phyloP scores from a whole-genome alignment of 2,888 invertebrate species.

The Noctua janthe region DNA sequence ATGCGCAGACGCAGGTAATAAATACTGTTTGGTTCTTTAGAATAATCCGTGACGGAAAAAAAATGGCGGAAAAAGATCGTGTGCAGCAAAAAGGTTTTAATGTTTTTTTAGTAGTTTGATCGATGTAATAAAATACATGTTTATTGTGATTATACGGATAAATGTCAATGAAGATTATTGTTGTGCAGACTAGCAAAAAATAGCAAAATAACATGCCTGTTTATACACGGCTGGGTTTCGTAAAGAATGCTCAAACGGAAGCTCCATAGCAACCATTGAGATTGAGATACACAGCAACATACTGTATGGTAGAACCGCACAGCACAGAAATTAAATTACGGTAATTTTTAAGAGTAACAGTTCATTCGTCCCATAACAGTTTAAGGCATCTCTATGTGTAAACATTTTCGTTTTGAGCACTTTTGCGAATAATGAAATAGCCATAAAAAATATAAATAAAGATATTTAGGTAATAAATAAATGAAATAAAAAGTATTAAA shows the following conservation, averaged over 20 bases:
- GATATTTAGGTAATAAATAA: no score
- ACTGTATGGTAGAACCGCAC: neutral
- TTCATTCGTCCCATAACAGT: no score
- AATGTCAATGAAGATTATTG: constrained; percentile 28
- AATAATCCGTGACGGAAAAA: constrained; percentile 72
- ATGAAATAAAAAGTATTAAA: neutral
- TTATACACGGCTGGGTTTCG: neutral
- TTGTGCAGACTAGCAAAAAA: constrained; percentile 14
- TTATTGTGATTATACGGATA: constrained; percentile 44
- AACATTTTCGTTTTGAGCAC: no score
- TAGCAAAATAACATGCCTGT: constrained; percentile 3
- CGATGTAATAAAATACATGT: constrained; percentile 11
- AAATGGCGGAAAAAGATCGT: constrained; percentile 28
- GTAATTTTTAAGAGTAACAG: neutral
- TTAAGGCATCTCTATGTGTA: no score
- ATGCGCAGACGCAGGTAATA: constrained; percentile 61
- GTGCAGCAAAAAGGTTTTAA: constrained; percentile 32
- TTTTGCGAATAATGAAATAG: no score
- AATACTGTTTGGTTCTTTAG: constrained; percentile 68
- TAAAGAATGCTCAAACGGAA: neutral
- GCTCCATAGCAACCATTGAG: neutral
- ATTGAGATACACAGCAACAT: neutral
- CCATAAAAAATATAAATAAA: no score
- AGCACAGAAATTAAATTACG: neutral
- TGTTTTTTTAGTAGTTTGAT: constrained; percentile 39